Conservation (phyloP, 2,888 invertebrate genomes). For the Acholoe squamosa region DNA sequence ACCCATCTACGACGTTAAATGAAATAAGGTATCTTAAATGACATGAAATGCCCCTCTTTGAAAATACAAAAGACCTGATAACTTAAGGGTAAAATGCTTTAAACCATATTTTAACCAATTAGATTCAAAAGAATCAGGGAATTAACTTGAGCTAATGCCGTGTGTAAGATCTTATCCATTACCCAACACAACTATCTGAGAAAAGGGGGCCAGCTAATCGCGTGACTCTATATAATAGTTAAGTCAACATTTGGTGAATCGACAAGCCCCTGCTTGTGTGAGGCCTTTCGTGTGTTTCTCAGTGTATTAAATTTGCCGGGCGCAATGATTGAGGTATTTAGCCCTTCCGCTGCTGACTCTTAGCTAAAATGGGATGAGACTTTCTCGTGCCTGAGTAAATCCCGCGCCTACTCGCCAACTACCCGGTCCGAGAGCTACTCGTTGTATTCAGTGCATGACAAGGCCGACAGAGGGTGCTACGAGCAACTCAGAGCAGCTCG, state of each 20-base stretch:
- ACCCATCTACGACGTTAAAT: no score
- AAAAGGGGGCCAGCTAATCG: neutral
- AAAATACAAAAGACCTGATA: no score
- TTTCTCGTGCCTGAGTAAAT: constrained; percentile 8
- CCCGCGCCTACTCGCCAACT: neutral
- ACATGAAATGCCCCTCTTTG: no score
- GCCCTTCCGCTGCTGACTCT: neutral
- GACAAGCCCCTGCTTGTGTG: neutral
- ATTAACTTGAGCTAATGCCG: no score
- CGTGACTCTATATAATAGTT: neutral
- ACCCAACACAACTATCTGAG: no score
- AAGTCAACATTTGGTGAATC: neutral
- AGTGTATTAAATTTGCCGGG: constrained; percentile 8
- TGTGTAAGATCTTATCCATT: no score
- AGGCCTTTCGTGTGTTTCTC: neutral
- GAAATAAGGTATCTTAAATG: no score
- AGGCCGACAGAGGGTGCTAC: neutral
- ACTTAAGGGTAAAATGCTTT: no score
- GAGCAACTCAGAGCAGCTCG: neutral
- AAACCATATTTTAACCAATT: no score
- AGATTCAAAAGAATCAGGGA: no score
- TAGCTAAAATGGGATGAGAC: neutral
- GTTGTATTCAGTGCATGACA: neutral
- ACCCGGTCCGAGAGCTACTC: neutral
- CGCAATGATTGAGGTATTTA: neutral